These are phyloP conservation scores for Rhynchopsitta pachyrhyncha DNA, from an alignment of 2,113 vertebrate species.

Conservation along the genomic window DNA sequence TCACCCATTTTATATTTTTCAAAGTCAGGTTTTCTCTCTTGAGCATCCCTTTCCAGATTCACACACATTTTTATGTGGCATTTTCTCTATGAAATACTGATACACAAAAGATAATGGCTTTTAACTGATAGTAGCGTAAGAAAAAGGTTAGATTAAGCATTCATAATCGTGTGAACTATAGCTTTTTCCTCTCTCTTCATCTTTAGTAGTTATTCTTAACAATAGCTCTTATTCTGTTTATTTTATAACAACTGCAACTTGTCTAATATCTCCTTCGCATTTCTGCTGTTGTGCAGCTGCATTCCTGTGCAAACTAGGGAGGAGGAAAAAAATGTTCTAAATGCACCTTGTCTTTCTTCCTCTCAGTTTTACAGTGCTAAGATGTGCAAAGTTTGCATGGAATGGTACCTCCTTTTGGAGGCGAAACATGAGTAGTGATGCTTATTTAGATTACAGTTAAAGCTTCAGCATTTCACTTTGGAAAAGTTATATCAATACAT, in stretches of 20 bases:
- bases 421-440: neutral
- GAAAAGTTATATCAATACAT: neutral
- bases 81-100: neutral
- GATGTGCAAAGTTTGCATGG: neutral
- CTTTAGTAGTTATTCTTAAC: neutral
- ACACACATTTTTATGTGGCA: neutral
- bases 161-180: neutral
- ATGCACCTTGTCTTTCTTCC: neutral
- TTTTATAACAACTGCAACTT: neutral
- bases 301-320: neutral
- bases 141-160: neutral
- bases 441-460: neutral
- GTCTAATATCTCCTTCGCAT: neutral
- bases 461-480: neutral
- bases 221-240: neutral
- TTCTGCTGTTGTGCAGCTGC: neutral
- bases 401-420: neutral
- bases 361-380: neutral
- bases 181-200: neutral
- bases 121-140: neutral
- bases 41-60: neutral
- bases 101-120: neutral
- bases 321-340: neutral
- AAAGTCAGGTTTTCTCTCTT: neutral
- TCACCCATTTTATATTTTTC: neutral